Percentiles rank a stretch among this genome's conserved stretches.
Conservation (phyloP, 2,888 invertebrate species). For the Trileptium ribeirensis region DNA sequence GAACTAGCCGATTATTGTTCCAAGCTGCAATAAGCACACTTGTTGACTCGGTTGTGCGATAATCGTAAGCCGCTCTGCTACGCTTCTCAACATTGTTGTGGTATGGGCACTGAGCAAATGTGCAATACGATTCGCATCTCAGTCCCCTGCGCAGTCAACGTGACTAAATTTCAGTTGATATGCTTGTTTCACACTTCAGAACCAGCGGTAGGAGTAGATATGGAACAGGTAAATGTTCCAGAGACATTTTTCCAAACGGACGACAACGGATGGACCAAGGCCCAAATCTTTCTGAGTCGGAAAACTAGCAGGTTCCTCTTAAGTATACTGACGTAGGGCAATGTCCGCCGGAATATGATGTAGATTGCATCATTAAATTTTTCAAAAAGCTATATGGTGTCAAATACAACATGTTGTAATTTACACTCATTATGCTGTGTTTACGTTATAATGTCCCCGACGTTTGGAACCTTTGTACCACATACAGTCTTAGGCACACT, state of each 20-base stretch:
- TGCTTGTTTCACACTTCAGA: slow-evolving; percentile 40
- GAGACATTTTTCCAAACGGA: slow-evolving; percentile 30
- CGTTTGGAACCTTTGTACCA: no score
- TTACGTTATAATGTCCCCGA: no score
- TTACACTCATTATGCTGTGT: no score
- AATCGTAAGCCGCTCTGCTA: background rate
- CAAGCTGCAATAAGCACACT: background rate
- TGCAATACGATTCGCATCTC: slow-evolving; percentile 15
- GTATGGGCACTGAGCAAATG: background rate
- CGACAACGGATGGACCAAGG: slow-evolving; percentile 31
- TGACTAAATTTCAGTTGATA: slow-evolving; percentile 33
- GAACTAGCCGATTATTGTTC: background rate
- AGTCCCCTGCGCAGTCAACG: slow-evolving; percentile 38
- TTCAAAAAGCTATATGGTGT: no score
- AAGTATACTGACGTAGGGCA: no score
- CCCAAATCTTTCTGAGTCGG: no score
- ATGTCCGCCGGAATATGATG: no score
- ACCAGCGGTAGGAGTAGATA: slow-evolving; percentile 43
- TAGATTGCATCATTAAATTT: no score
- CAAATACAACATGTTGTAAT: no score
- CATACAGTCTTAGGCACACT: no score
- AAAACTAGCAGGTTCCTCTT: no score
- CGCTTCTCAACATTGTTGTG: background rate
- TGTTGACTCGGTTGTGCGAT: background rate
- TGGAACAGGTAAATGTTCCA: slow-evolving; percentile 32